Base-by-base conservation (phyloP, 2,888 invertebrate genomes). In the Ephialtes manifestator region DNA sequence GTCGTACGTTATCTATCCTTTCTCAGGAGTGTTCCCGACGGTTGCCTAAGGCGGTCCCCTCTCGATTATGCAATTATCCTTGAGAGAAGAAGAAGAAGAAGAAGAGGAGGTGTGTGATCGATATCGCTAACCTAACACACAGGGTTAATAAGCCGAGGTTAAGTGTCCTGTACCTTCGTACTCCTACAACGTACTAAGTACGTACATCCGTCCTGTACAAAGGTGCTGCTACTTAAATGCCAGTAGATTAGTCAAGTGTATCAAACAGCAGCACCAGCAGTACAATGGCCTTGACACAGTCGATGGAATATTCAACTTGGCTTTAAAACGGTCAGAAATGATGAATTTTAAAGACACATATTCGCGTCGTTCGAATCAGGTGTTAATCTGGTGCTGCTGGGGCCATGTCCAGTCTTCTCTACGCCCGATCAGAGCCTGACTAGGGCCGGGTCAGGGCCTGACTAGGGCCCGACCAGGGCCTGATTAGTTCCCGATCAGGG, bases 131-230 rank as follows among this genome's bases (percentile, higher is more conserved):
- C 55, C 77, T 77, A 75, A 76, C 77, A 79, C 85, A 82, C 43
- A 71, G 79, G 85, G 85, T 85, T 85, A 85, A 85, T 85, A 85
- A 85, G 82, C 85, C 63, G 82, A 80, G 85, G 85, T 85, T 82
- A 82, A 85, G 75, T 85, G 85, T 76, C 15, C 76, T 65, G n/a
- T 76, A 65, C 63, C 51, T 48, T 65, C 65, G 15, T 35, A 35
- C 65, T 76, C 51, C 63, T 39, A 53, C 24, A 65, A 65, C 63
- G 51, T 39, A 20, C 35, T 76, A 76, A 76, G 76, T 76, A 65
- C 51, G 65, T 24, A 51, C 76, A 76, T 76, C 76, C 65, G 65
- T 20, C 5, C 51, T 43, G 24, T 65, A 39, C 39, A 53, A 24
- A 13, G 31, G 20, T 60, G 60, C 39, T 39, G 65, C 51, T 65